Conservation (phyloP, 35 echinoderm and acorn worm genomes). For the Chiridota heheva region DNA sequence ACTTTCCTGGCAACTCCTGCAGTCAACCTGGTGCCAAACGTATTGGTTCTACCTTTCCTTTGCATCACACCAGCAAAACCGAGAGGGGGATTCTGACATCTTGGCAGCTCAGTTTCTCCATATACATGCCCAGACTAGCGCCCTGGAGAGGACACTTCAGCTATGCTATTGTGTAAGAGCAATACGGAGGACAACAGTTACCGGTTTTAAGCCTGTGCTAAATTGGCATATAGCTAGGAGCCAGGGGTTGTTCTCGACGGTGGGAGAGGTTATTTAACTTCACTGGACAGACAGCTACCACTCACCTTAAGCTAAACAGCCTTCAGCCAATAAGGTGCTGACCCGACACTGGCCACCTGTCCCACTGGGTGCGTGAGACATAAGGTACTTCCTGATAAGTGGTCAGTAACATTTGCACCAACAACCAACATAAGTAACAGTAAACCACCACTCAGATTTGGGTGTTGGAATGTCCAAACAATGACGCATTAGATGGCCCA, state of each 20-base stretch:
- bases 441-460: neutral
- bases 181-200: constrained; percentile 13
- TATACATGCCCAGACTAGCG: neutral
- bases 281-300: constrained; percentile 31
- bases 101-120: neutral
- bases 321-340: constrained; percentile 30
- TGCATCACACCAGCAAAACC: neutral
- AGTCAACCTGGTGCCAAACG: neutral
- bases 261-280: constrained; percentile 5
- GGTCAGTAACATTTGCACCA: neutral
- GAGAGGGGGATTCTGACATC: constrained; percentile 5
- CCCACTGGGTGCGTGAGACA: constrained; percentile 3
- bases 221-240: neutral
- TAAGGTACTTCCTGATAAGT: neutral
- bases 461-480: constrained; percentile 4
- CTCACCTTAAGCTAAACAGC: constrained; percentile 29
- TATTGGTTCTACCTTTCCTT: neutral
- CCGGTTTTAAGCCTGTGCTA: neutral
- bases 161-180: neutral
- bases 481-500: too few species aligned
- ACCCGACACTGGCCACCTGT: constrained; percentile 6
- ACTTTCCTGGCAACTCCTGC: constrained; percentile 22
- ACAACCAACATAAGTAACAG: neutral
- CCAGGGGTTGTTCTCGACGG: neutral
- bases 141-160: constrained; percentile 14